Conservation (phyloP, 35 echinoderm and acorn worm genomes). For the Lytechinus pictus region DNA sequence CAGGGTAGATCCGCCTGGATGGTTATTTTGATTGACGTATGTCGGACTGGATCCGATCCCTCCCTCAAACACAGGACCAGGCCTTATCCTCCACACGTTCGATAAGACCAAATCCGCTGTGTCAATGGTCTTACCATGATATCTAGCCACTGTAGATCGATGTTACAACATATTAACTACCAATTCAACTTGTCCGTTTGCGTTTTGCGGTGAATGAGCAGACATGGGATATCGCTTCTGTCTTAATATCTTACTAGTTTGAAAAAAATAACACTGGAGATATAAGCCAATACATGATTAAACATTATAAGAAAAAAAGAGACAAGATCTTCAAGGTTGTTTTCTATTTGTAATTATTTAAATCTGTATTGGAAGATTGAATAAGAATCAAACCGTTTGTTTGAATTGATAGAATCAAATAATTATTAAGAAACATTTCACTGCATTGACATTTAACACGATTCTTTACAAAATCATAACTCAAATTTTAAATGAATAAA, state of each 20-base stretch:
- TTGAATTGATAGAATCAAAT: too few relatives aligned
- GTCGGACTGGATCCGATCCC: not conserved
- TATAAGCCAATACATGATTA: not conserved
- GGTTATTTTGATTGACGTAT: not conserved
- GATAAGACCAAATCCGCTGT: constrained; percentile 1
- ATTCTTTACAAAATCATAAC: too few relatives aligned
- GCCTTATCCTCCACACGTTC: not conserved
- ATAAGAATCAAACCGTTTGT: too few relatives aligned
- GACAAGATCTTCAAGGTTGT: not conserved
- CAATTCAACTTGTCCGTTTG: constrained; percentile 2
- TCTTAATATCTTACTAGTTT: not conserved
- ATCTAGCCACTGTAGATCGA: not conserved
- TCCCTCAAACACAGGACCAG: not conserved
- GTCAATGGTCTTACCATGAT: not conserved
- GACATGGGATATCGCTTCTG: not conserved
- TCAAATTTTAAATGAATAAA: too few relatives aligned
- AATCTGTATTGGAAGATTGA: not conserved
- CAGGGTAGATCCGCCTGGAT: not conserved
- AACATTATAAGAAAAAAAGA: not conserved
- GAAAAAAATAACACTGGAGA: not conserved
- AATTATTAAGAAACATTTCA: too few relatives aligned
- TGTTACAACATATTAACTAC: not conserved
- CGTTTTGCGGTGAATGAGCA: not conserved
- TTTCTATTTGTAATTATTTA: not conserved
- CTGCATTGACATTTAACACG: too few relatives aligned